Evolutionary conservation across 2,797 vertebrate species (phyloP).

Genomic region (Hyperoplus immaculatus): DNA sequence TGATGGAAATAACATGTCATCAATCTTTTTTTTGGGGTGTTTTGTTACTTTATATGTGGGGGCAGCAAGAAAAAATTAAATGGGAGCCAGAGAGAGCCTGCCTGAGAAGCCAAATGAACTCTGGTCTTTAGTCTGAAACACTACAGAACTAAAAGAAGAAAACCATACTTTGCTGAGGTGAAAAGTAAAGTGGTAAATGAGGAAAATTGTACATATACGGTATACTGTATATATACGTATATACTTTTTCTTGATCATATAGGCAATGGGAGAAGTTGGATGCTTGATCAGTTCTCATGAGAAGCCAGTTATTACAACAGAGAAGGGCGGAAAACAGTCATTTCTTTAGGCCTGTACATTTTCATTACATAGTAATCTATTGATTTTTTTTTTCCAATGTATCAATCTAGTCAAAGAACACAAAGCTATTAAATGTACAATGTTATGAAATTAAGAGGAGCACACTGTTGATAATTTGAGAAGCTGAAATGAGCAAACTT

Average conservation of each 20-base stretch:
- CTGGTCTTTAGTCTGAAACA: conserved; percentile 9
- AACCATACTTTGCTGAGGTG: background rate
- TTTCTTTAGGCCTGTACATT: conserved; percentile 13
- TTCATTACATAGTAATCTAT: conserved; percentile 2
- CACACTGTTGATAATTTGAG: background rate
- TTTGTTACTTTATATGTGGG: conserved; percentile 4
- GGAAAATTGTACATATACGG: conserved; percentile 5
- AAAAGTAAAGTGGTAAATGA: conserved; percentile 28
- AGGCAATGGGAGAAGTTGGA: conserved; percentile 29
- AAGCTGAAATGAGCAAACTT: background rate
- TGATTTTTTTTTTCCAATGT: conserved; percentile 18
- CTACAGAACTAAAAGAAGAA: background rate
- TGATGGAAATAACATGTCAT: conserved; percentile 26
- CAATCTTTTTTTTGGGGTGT: conserved; percentile 2
- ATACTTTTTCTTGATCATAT: conserved; percentile 29
- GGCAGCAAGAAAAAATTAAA: background rate
- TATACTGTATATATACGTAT: background rate
- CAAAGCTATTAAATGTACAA: background rate
- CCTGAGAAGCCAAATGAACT: conserved; percentile 5
- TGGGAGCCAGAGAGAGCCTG: conserved; percentile 1
- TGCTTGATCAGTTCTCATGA: conserved; percentile 49
- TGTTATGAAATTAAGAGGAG: background rate
- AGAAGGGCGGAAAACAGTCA: conserved; percentile 10
- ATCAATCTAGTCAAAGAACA: background rate
- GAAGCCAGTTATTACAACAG: conserved; percentile 32